Conservation (phyloP, 2,797 vertebrate species). For the Pipistrellus kuhlii region DNA sequence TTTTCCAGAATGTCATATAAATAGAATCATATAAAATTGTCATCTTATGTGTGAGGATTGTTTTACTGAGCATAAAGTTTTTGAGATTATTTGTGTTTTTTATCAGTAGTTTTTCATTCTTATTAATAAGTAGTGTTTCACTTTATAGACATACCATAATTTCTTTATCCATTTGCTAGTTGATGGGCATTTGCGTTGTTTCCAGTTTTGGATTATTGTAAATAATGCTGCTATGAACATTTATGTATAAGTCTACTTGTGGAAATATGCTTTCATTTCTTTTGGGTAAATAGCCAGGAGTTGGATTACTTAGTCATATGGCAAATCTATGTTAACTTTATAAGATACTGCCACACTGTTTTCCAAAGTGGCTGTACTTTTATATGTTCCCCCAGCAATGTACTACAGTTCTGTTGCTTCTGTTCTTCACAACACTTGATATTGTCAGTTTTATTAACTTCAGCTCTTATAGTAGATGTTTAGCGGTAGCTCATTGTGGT, state of each 20-base stretch:
- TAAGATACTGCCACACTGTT: background rate
- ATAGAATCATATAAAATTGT: background rate
- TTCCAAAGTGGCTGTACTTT: background rate
- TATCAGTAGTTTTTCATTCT: constrained; percentile 9
- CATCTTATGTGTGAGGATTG: background rate
- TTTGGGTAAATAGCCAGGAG: background rate
- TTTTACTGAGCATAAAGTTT: constrained; percentile 49
- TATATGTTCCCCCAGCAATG: background rate
- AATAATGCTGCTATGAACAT: background rate
- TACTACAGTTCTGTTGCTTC: background rate
- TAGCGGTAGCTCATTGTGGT: background rate
- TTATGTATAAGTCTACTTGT: background rate
- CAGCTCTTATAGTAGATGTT: constrained; percentile 6
- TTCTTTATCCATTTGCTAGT: background rate
- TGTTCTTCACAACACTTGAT: background rate
- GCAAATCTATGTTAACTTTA: background rate
- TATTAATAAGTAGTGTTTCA: constrained; percentile 41
- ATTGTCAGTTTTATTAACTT: constrained; percentile 8
- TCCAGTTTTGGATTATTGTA: constrained; percentile 15
- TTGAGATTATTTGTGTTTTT: constrained; percentile 25
- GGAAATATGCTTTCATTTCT: constrained; percentile 44
- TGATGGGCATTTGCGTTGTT: constrained; percentile 19
- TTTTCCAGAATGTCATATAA: constrained; percentile 32
- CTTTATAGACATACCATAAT: background rate
- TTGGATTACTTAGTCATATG: background rate